Evolutionary conservation across 2,797 vertebrate species (phyloP), one percentile per base, ranked within the genome.

Genomic region (Galagoides demidoff): DNA sequence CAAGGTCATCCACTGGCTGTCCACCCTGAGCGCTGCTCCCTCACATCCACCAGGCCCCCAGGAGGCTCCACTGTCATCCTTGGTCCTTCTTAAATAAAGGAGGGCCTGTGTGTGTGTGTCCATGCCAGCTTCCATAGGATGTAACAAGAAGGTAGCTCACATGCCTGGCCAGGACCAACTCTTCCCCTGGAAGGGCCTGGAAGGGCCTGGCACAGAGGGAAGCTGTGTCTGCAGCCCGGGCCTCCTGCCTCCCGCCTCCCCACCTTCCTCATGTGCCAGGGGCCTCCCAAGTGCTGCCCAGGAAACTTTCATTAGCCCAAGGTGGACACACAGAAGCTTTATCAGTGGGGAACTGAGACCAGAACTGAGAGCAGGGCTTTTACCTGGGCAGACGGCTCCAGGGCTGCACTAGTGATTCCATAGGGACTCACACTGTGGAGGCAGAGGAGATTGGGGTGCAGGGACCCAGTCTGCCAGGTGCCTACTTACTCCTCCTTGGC

Each of bases 31-130:
- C 1, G 5, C 45, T 13, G 43, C 9, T 45, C 43, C 66, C 22
- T 6, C n/a, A 37, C 1, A n/a, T 5, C 2, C 17, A 20, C 43
- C 17, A 73, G 45, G 49, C 22, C 74, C 43, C 16, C n/a, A 14
- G 55, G 43, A 39, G 84, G 43, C 49, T 4, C 10, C 22, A 1
- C 34, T 1, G 0, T 29, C 79, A 78, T 23, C 43, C 63, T 31
- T 31, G 1, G 13, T 37, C 22, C 63, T n/a, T 77, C 78, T 73
- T n/a, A 57, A 49, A n/a, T 2, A 57, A 37, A 89, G 39, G 49
- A 52, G 52, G 52, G 68, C n/a, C 39, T 52, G 19, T 23, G 57
- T 0, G 57, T 0, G 0, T 6, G 8, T 20, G 12, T 63, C 59
- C 0, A 11, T 16, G n/a, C n/a, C 9, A 49, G 68, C 70, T 49